Conservation (phyloP, 2,113 vertebrate genomes). For the Podiceps cristatus region DNA sequence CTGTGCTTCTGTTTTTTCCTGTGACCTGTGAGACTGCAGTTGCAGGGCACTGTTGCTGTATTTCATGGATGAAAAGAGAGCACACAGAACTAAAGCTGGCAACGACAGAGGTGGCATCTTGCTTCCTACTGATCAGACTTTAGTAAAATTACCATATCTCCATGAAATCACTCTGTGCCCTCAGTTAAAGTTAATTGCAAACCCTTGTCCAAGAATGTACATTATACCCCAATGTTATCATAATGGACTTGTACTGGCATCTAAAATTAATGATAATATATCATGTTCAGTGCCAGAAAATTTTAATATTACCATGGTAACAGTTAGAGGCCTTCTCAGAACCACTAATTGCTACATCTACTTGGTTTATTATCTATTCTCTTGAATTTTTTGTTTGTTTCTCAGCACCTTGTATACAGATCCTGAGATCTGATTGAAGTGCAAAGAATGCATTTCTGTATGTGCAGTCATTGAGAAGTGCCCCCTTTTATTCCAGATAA, state of each 20-base stretch:
- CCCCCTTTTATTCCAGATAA: neutral
- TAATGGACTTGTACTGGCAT: neutral
- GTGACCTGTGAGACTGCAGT: neutral
- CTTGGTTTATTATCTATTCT: neutral
- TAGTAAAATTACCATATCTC: neutral
- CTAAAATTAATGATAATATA: constrained; percentile 8
- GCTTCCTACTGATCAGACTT: neutral
- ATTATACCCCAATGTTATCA: neutral
- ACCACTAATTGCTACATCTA: neutral
- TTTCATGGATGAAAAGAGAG: neutral
- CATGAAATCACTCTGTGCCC: neutral
- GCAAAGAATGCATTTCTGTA: neutral
- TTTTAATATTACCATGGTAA: neutral
- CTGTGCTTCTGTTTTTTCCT: neutral
- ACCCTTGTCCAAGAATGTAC: neutral
- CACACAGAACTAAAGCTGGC: neutral
- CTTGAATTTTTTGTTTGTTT: neutral
- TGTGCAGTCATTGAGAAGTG: neutral
- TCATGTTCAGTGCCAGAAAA: neutral
- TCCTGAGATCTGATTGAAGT: neutral
- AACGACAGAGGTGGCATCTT: neutral
- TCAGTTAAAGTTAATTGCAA: constrained; percentile 5
- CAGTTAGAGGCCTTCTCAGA: neutral
- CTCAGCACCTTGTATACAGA: neutral
- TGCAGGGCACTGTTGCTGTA: neutral